Evolutionary conservation across 1,140 invertebrate genomes (phyloP).

Genomic region (Dendroctonus ponderosae): DNA sequence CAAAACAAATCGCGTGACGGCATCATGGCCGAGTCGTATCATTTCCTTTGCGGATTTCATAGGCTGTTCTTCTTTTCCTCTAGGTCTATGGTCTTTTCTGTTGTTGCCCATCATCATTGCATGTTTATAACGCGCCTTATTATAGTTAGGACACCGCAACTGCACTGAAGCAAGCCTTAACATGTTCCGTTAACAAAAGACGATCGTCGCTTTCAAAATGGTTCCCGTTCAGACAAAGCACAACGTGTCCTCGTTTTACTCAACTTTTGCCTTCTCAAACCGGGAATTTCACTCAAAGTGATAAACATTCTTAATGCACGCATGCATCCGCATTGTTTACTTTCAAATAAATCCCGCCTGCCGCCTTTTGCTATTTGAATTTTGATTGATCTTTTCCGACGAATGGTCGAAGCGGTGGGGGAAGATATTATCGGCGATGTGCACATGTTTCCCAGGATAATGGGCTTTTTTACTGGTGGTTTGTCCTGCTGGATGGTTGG

Average conservation of each 20-base stretch:
- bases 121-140: no score
- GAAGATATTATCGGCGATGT: conserved; percentile 31
- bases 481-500: no score
- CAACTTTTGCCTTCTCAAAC: conserved; percentile 18
- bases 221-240: conserved; percentile 57
- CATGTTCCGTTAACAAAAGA: conserved; percentile 20
- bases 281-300: conserved; percentile 20
- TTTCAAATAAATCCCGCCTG: conserved; percentile 41
- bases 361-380: conserved; percentile 41
- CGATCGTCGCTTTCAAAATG: conserved; percentile 55
- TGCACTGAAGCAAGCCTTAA: no score
- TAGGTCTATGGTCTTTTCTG: no score
- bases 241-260: conserved; percentile 33
- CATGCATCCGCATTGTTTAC: conserved; percentile 37
- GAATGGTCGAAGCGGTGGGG: conserved; percentile 27
- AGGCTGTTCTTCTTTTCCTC: not conserved
- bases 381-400: conserved; percentile 42
- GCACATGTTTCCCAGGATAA: conserved; percentile 33
- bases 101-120: no score
- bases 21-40: conserved; percentile 42
- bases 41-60: conserved; percentile 17
- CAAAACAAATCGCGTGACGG: conserved; percentile 34
- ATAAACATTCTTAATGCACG: conserved; percentile 20
- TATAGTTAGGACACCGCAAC: no score
- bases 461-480: conserved; percentile 7